These are phyloP conservation scores for Schlechtendalia chinensis DNA, from an alignment of 1,140 invertebrate species.

Conservation along the genomic window DNA sequence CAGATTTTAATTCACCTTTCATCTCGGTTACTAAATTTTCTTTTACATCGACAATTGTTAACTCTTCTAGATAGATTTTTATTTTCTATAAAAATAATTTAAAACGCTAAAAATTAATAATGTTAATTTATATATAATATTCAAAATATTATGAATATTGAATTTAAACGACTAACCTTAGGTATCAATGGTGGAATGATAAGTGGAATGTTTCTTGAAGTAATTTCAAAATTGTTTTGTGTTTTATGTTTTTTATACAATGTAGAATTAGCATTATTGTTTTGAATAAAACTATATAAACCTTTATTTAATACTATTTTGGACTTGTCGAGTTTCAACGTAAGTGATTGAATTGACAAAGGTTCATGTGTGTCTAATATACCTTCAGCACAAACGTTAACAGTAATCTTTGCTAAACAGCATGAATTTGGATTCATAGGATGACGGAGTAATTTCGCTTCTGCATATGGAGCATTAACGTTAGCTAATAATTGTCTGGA, in stretches of 20 bases:
- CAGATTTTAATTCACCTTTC: constrained; percentile 41
- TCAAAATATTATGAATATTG: background rate
- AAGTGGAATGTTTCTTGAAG: background rate
- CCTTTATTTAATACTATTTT: constrained; percentile 67
- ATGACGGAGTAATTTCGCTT: constrained; percentile 54
- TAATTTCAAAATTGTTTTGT: constrained; percentile 1
- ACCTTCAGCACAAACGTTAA: constrained; percentile 71
- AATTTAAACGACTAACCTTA: constrained; percentile 51
- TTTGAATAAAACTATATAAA: constrained; percentile 63
- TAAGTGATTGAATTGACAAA: constrained; percentile 71
- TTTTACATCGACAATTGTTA: constrained; percentile 35
- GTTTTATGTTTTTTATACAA: background rate
- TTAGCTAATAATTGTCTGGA: constrained; percentile 70
- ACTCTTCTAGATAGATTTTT: constrained; percentile 35
- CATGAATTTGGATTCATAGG: constrained; percentile 55
- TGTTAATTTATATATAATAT: no score
- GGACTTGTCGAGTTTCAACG: constrained; percentile 68
- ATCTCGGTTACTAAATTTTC: constrained; percentile 36
- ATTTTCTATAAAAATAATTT: constrained; percentile 32
- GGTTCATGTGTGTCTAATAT: constrained; percentile 73
- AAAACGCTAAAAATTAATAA: background rate
- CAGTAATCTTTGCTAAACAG: constrained; percentile 68
- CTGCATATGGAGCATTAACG: constrained; percentile 55
- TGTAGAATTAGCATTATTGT: constrained; percentile 52
- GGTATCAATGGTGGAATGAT: constrained; percentile 20